phyloP scores from a whole-genome alignment of 2,888 invertebrate genomes.

The Ichneumoninae sp. region DNA sequence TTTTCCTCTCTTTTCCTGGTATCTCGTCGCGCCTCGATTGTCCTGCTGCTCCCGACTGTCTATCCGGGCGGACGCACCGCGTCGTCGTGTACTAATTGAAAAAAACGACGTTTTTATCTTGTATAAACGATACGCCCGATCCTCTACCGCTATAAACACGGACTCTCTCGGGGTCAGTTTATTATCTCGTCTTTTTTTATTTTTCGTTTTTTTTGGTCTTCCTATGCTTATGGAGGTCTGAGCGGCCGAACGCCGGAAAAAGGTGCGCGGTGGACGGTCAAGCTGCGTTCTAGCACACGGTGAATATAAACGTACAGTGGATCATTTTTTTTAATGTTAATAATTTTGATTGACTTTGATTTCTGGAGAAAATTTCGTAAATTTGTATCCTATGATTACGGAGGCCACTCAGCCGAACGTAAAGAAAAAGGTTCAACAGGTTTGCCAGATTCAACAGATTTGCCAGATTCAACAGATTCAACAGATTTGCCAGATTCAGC shows the following conservation, averaged over 20 bases:
- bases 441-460: too few species aligned
- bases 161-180: conserved; percentile 12
- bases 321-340: not conserved
- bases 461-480: too few species aligned
- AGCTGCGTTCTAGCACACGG: too few species aligned
- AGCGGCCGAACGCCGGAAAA: not conserved
- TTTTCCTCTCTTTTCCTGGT: not conserved
- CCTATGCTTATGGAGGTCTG: not conserved
- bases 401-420: too few species aligned
- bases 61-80: conserved; percentile 25
- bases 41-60: conserved; percentile 16
- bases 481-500: too few species aligned
- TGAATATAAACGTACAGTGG: not conserved
- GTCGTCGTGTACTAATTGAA: conserved; percentile 48
- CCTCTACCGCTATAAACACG: conserved; percentile 40
- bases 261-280: not conserved
- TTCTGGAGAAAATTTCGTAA: too few species aligned
- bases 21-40: conserved; percentile 22
- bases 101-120: conserved; percentile 41
- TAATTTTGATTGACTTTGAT: too few species aligned
- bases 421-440: too few species aligned
- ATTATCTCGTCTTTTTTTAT: not conserved
- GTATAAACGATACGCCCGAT: conserved; percentile 48
- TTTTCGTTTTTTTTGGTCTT: not conserved
- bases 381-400: too few species aligned